Percentiles rank a stretch among this genome's conserved stretches.
Evolutionary conservation across 1,140 invertebrate genomes (phyloP).

Genomic region (Pogonognathellus flavescens): DNA sequence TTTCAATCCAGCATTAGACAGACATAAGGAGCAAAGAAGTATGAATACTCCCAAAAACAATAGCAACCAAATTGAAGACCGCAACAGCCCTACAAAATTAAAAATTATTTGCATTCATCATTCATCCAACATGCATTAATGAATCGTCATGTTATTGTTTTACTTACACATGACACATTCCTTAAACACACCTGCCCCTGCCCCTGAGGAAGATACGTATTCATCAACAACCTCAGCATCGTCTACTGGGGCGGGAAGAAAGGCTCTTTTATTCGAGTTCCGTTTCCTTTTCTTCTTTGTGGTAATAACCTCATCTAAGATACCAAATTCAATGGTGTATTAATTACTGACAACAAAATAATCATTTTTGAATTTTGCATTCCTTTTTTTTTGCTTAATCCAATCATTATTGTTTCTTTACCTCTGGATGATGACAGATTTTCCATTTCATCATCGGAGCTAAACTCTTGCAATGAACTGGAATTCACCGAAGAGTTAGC

Average conservation of each 20-base stretch:
- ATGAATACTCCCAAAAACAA: background rate
- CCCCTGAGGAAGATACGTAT: background rate
- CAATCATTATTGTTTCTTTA: too few species aligned
- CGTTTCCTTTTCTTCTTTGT: slow-evolving; percentile 1
- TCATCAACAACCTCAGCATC: background rate
- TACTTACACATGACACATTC: background rate
- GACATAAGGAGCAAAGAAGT: background rate
- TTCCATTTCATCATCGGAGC: background rate
- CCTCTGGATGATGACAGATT: background rate
- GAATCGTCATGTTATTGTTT: background rate
- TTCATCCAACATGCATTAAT: background rate
- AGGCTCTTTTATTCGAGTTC: background rate
- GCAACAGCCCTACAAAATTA: background rate
- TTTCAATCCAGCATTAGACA: background rate
- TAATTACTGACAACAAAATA: too few species aligned
- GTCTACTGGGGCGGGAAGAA: background rate
- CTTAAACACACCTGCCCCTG: background rate
- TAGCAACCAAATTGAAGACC: background rate
- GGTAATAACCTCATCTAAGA: background rate
- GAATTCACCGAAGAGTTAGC: background rate
- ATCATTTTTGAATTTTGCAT: too few species aligned
- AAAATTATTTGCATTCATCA: background rate
- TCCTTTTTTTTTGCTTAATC: too few species aligned
- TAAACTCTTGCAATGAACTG: background rate
- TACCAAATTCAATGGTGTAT: too few species aligned